A percentile compares a stretch with the other conserved stretches of the same genome.
These are phyloP conservation scores for Benitochromis conjunctus DNA, from an alignment of 2,113 vertebrate species.

Conservation along the genomic window DNA sequence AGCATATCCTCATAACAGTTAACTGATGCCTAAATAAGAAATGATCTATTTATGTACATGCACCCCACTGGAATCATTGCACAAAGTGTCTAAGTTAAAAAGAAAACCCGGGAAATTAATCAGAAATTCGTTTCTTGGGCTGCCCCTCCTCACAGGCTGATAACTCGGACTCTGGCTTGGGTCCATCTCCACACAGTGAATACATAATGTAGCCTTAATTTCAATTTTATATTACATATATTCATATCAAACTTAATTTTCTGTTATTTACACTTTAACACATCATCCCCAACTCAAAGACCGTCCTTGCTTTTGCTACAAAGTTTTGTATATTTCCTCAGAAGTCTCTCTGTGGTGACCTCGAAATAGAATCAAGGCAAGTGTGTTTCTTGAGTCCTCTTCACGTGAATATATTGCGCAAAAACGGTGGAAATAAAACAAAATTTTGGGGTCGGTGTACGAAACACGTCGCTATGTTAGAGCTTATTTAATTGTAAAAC, in stretches of 20 bases:
- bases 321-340: neutral
- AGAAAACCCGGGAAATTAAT: slow-evolving; percentile 5
- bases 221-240: neutral
- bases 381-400: slow-evolving; percentile 53
- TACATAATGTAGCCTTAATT: neutral
- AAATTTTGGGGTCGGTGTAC: neutral
- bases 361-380: neutral
- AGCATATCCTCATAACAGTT: neutral
- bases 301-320: neutral
- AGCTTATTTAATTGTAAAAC: neutral
- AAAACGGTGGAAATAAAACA: neutral
- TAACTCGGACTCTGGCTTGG: slow-evolving; percentile 12
- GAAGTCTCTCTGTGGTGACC: neutral
- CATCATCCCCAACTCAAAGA: neutral
- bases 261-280: neutral
- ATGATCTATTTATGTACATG: neutral
- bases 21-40: neutral
- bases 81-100: neutral
- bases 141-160: slow-evolving; percentile 1
- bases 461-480: neutral
- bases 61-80: neutral
- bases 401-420: neutral
- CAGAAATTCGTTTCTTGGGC: slow-evolving; percentile 15
- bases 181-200: neutral
- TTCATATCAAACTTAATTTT: neutral